Conservation (phyloP, 2,113 vertebrate genomes). For the Nycticorax nycticorax region DNA sequence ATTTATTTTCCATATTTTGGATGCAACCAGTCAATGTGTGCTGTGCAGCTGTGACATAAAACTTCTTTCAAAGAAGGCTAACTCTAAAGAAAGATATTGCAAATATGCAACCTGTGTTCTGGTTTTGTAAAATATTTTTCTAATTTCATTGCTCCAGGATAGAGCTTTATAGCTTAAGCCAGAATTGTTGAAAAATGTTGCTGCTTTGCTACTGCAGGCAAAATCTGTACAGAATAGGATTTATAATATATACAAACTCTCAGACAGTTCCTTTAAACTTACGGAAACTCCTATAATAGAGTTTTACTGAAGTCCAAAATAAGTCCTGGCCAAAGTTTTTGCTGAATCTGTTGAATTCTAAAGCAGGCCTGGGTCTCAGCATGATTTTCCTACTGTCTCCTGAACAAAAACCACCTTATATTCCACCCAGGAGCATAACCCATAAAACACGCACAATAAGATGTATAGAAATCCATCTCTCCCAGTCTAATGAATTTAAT, state of each 20-base stretch:
- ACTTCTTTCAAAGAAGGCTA: conserved; percentile 16
- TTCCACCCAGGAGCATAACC: conserved; percentile 52
- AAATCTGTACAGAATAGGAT: conserved; percentile 51
- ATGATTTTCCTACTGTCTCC: conserved; percentile 60
- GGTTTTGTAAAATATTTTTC: conserved; percentile 39
- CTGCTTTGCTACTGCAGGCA: conserved; percentile 45
- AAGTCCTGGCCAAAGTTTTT: conserved; percentile 57
- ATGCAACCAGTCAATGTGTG: neutral
- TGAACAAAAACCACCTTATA: conserved; percentile 52
- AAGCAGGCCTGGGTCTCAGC: conserved; percentile 51
- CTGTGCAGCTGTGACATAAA: conserved; percentile 62
- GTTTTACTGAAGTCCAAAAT: conserved; percentile 60
- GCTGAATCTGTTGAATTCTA: conserved; percentile 63
- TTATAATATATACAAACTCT: conserved; percentile 62
- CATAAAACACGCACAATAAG: conserved; percentile 44
- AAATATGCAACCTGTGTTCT: conserved; percentile 12
- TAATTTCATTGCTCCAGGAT: conserved; percentile 10
- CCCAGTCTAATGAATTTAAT: conserved; percentile 41
- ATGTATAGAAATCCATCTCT: conserved; percentile 60
- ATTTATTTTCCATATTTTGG: conserved; percentile 31
- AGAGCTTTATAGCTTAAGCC: conserved; percentile 48
- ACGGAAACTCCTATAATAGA: conserved; percentile 52
- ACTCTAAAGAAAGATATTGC: neutral
- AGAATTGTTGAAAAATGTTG: conserved; percentile 33
- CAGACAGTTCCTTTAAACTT: conserved; percentile 63